Percentiles rank a stretch among this genome's conserved stretches.
phyloP scores from a whole-genome alignment of 2,113 vertebrate genomes.

The Eulacestoma nigropectus region DNA sequence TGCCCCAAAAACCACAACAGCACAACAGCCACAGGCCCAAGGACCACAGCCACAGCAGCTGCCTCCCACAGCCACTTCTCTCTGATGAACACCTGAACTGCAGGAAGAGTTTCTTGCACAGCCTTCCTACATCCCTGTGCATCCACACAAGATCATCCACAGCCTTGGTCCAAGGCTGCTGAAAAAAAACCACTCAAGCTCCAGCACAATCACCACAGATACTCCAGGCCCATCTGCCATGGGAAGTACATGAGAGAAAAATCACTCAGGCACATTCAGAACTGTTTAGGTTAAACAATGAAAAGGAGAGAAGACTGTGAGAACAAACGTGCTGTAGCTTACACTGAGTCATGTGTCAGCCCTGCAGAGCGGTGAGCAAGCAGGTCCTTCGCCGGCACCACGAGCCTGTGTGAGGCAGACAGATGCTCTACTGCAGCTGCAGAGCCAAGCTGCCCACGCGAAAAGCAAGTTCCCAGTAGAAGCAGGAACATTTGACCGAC shows the following conservation, averaged over 20 bases:
- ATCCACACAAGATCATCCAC: background rate
- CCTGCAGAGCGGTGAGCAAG: background rate
- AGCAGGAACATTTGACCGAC: background rate
- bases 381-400: background rate
- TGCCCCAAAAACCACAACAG: background rate
- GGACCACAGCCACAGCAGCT: background rate
- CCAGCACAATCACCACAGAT: background rate
- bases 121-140: background rate
- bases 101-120: background rate
- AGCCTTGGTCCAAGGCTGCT: background rate
- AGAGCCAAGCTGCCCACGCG: background rate
- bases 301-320: background rate
- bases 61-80: background rate
- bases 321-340: background rate
- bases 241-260: background rate
- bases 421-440: background rate
- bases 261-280: background rate
- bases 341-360: background rate
- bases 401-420: background rate
- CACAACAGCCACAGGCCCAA: background rate
- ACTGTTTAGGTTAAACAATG: background rate
- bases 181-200: background rate
- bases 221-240: background rate
- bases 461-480: background rate
- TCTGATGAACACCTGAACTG: background rate